These are phyloP conservation scores for Phataginus tetradactyla DNA, from an alignment of 2,797 vertebrate genomes.

Conservation along the genomic window DNA sequence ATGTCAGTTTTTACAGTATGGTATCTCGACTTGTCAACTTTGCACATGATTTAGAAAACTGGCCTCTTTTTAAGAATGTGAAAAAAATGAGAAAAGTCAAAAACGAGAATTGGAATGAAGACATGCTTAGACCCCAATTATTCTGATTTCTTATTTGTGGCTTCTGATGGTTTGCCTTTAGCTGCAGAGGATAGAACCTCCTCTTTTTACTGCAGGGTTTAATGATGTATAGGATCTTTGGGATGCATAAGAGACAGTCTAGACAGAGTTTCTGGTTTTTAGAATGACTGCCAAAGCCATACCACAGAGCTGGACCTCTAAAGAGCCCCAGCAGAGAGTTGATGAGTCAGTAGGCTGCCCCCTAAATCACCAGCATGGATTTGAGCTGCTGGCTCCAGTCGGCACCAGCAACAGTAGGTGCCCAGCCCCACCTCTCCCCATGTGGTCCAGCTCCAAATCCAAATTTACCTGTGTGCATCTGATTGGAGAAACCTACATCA, in stretches of 20 bases:
- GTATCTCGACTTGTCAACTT: background rate
- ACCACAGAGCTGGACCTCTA: background rate
- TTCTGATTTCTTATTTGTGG: background rate
- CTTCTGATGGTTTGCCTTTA: background rate
- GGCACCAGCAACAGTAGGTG: background rate
- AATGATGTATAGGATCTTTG: too few relatives aligned
- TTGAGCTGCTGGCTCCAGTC: too few relatives aligned
- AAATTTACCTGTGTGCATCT: background rate
- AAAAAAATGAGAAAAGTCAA: background rate
- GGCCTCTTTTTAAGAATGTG: background rate
- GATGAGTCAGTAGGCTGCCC: too few relatives aligned
- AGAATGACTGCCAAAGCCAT: background rate
- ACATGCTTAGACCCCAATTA: background rate
- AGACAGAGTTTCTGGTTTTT: background rate
- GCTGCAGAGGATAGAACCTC: background rate
- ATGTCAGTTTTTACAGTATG: constrained; percentile 27
- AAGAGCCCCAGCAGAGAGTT: too few relatives aligned
- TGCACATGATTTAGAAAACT: background rate
- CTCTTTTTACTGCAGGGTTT: background rate
- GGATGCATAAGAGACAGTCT: too few relatives aligned
- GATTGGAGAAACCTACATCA: background rate
- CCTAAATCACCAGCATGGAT: background rate
- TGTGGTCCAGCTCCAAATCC: background rate
- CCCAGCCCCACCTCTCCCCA: background rate
- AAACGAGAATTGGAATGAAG: background rate